These are phyloP conservation scores for Drosophila mayaguana DNA, from an alignment of 2,888 invertebrate genomes.

Conservation along the genomic window DNA sequence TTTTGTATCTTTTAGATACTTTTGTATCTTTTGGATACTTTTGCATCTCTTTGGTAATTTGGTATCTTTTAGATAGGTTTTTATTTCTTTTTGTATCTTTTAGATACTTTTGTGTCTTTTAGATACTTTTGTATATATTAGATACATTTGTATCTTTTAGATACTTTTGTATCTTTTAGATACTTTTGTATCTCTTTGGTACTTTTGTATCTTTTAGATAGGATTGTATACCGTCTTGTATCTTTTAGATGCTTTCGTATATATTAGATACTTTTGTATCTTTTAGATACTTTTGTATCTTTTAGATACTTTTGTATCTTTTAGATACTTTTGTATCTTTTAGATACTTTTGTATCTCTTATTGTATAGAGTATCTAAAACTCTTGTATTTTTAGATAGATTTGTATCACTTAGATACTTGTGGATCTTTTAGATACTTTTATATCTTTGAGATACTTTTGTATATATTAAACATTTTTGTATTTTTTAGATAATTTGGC, in stretches of 20 bases:
- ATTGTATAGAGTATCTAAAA: too few species aligned
- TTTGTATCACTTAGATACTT: too few species aligned
- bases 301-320: background rate
- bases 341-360: too few species aligned
- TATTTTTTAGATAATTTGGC: constrained; percentile 5
- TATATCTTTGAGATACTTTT: background rate
- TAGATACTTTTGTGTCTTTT: background rate
- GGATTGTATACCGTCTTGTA: too few species aligned
- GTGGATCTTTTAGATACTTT: background rate
- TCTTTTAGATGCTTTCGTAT: too few species aligned
- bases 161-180: background rate
- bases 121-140: background rate
- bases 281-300: background rate
- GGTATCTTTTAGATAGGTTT: too few species aligned
- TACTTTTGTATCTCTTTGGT: background rate
- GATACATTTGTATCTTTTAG: too few species aligned
- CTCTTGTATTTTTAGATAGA: too few species aligned
- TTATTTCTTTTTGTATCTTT: too few species aligned
- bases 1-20: background rate
- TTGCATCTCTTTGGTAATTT: too few species aligned
- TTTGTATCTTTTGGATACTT: background rate
- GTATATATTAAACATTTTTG: constrained; percentile 10
- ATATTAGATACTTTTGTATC: too few species aligned
- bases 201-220: too few species aligned
- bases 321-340: background rate